Evolutionary conservation across 2,888 invertebrate species (phyloP).

Genomic region (Papilio protenor): DNA sequence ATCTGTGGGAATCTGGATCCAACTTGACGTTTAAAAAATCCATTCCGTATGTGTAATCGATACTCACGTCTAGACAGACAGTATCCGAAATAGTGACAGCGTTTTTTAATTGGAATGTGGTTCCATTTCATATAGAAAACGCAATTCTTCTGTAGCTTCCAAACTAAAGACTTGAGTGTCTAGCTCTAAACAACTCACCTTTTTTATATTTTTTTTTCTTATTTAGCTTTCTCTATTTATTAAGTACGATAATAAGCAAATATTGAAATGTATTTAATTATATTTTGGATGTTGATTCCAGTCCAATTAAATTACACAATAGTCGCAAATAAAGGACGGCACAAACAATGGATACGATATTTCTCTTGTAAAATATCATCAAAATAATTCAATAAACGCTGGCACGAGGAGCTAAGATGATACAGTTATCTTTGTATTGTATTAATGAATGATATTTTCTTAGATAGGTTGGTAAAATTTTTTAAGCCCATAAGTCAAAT

Average conservation of each 20-base stretch:
- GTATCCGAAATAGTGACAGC: constrained; percentile 3
- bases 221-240: neutral
- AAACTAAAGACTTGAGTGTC: neutral
- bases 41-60: constrained; percentile 22
- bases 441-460: constrained; percentile 22
- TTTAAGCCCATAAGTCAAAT: neutral
- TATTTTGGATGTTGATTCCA: constrained; percentile 3
- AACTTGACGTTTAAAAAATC: constrained; percentile 25
- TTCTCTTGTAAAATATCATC: constrained; percentile 34
- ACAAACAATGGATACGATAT: constrained; percentile 32
- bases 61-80: constrained; percentile 21
- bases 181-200: neutral
- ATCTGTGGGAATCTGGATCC: constrained; percentile 18
- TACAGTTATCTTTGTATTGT: constrained; percentile 10
- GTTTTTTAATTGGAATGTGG: constrained; percentile 17
- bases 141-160: neutral
- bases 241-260: neutral
- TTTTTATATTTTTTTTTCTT: neutral
- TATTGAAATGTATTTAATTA: neutral
- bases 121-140: neutral
- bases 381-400: constrained; percentile 35
- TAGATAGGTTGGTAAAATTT: neutral
- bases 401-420: constrained; percentile 32
- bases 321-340: constrained; percentile 5
- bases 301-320: constrained; percentile 12